These are phyloP conservation scores for Pseudopodoces humilis DNA, from an alignment of 2,113 vertebrate genomes.

Conservation along the genomic window DNA sequence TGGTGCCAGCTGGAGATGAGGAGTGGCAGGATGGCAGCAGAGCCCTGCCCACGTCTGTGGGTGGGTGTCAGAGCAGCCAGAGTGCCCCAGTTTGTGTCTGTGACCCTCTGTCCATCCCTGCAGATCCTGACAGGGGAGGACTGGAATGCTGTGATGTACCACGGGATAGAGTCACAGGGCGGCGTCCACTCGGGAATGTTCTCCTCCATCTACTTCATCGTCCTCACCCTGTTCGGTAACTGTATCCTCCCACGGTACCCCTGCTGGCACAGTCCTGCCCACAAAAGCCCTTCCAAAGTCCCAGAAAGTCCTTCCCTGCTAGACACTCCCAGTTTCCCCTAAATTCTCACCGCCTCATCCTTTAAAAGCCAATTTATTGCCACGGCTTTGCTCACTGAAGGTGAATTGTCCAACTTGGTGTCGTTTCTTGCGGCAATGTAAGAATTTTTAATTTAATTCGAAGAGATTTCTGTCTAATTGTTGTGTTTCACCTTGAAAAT, in stretches of 20 bases:
- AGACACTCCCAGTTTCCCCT: not conserved
- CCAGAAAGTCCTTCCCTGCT: too few species aligned
- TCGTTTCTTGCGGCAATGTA: accelerated
- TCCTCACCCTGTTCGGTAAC: constrained; percentile 94
- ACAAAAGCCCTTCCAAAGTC: too few species aligned
- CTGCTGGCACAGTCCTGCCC: too few species aligned
- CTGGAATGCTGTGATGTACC: constrained; percentile 98
- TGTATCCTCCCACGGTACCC: constrained; percentile 87
- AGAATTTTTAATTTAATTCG: not conserved
- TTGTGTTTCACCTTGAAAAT: not conserved
- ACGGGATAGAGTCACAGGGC: constrained; percentile 91
- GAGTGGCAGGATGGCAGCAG: not conserved
- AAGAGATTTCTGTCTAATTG: not conserved
- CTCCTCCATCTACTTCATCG: constrained; percentile 95
- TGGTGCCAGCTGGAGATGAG: not conserved
- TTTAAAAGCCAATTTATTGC: not conserved
- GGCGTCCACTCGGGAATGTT: constrained; percentile 93
- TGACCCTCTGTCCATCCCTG: not conserved
- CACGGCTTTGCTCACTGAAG: not conserved
- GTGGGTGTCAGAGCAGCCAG: not conserved
- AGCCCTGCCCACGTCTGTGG: not conserved
- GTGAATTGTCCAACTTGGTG: not conserved
- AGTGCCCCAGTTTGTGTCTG: too few species aligned
- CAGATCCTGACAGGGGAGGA: constrained; percentile 96
- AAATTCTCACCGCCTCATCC: not conserved